phyloP scores from a whole-genome alignment of 2,888 invertebrate species.

The Cataglyphis cursor region DNA sequence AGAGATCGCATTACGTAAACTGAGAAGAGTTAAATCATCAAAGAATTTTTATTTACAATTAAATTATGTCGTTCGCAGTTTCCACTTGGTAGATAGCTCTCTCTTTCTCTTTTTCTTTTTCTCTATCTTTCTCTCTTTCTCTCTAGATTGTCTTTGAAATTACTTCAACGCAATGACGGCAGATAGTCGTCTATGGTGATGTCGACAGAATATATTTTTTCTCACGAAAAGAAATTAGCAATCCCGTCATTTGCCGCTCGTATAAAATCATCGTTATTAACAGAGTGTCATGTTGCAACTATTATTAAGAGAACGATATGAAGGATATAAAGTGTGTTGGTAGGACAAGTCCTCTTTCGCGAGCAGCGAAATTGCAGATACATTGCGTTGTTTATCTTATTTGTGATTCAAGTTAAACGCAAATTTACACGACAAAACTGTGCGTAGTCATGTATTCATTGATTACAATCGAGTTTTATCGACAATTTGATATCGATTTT shows the following conservation, averaged over 20 bases:
- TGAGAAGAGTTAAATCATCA: background rate
- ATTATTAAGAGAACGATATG: constrained; percentile 32
- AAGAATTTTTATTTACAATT: constrained; percentile 14
- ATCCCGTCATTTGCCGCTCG: constrained; percentile 58
- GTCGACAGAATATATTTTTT: constrained; percentile 56
- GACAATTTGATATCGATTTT: constrained; percentile 9
- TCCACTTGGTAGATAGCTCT: constrained; percentile 20
- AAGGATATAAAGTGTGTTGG: constrained; percentile 37
- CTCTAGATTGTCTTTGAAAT: constrained; percentile 3
- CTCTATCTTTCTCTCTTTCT: too few relatives aligned
- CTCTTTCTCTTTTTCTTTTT: too few relatives aligned
- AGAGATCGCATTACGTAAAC: background rate
- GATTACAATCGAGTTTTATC: background rate
- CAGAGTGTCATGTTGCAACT: constrained; percentile 58
- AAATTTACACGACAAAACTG: background rate
- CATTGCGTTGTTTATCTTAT: constrained; percentile 10
- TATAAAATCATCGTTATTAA: constrained; percentile 56
- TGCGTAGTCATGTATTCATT: background rate
- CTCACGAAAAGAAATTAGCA: constrained; percentile 54
- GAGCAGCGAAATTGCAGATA: background rate
- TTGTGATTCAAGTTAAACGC: background rate
- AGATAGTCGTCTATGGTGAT: constrained; percentile 56
- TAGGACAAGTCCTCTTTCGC: constrained; percentile 58
- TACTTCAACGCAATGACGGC: constrained; percentile 13
- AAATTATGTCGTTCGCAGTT: constrained; percentile 21